phyloP scores from a whole-genome alignment of 1,140 invertebrate species.

The Eupeodes corollae region DNA sequence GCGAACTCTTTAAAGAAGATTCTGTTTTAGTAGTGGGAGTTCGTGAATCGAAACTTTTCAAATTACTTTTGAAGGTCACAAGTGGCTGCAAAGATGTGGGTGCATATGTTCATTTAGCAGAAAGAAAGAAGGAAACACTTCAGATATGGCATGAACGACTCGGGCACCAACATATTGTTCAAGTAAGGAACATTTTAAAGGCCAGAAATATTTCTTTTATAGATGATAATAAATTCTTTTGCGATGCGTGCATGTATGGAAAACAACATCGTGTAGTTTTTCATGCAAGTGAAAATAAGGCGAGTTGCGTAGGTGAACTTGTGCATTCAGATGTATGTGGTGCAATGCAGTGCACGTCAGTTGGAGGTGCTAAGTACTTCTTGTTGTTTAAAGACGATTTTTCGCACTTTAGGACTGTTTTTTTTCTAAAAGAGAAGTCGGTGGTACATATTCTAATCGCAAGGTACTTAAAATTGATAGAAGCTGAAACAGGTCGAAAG shows the following conservation, averaged over 20 bases:
- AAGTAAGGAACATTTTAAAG: conserved; percentile 26
- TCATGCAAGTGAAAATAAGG: conserved; percentile 12
- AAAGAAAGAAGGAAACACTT: conserved; percentile 14
- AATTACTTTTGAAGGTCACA: too few relatives aligned
- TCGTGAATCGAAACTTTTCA: conserved; percentile 32
- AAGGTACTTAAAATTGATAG: conserved; percentile 23
- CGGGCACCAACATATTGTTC: conserved; percentile 34
- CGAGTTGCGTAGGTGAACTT: conserved; percentile 22
- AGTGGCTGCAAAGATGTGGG: too few relatives aligned
- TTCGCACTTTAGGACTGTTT: conserved; percentile 26
- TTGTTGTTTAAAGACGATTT: conserved; percentile 37
- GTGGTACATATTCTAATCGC: conserved; percentile 26
- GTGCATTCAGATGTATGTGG: conserved; percentile 39
- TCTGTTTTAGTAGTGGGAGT: conserved; percentile 18
- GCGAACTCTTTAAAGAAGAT: too few relatives aligned
- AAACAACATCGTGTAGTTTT: conserved; percentile 32
- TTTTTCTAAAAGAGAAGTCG: conserved; percentile 36
- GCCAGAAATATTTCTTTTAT: conserved; percentile 11
- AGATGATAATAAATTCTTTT: conserved; percentile 8
- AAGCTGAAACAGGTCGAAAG: conserved; percentile 26
- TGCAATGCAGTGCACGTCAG: conserved; percentile 32
- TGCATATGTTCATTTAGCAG: too few relatives aligned
- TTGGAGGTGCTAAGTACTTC: conserved; percentile 27
- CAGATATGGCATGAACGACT: conserved; percentile 33
- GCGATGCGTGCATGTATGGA: conserved; percentile 34